Conservation (phyloP, 2,797 vertebrate genomes). For the Acrossocheilus fasciatus region DNA sequence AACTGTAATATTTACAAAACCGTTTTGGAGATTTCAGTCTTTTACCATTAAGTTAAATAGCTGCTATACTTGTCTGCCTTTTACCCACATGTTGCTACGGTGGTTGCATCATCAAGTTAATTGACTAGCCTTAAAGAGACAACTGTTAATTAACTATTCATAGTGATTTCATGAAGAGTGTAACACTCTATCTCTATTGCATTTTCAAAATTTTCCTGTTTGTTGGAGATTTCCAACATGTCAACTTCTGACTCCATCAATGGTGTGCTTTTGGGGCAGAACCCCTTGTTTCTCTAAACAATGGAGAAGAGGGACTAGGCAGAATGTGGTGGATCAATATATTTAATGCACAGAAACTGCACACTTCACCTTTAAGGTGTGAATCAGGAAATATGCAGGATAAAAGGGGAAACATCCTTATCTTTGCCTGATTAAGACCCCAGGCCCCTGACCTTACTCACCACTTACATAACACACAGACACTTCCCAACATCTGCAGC, state of each 20-base stretch:
- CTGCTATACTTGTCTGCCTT: not conserved
- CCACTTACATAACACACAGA: constrained; percentile 53
- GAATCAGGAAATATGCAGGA: not conserved
- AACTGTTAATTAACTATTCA: not conserved
- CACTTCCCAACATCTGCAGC: constrained; percentile 52
- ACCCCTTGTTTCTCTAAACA: not conserved
- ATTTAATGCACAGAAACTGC: not conserved
- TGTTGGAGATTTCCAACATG: not conserved
- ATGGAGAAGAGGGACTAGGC: not conserved
- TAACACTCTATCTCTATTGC: not conserved
- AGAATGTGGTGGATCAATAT: not conserved
- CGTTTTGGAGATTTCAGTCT: not conserved
- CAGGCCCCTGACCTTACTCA: constrained; percentile 54
- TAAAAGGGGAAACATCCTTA: constrained; percentile 31
- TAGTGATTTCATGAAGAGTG: not conserved
- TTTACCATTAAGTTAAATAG: not conserved
- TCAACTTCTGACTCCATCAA: not conserved
- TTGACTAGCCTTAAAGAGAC: not conserved
- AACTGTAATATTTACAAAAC: not conserved
- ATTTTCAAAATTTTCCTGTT: not conserved
- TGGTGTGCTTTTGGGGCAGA: not conserved
- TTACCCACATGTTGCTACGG: not conserved
- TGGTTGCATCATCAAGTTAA: not conserved
- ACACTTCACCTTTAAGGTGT: not conserved
- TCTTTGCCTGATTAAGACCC: constrained; percentile 52